Percentiles rank a stretch among this genome's conserved stretches.
Evolutionary conservation across 2,797 vertebrate species (phyloP).

Genomic region (Neomorphus geoffroyi): DNA sequence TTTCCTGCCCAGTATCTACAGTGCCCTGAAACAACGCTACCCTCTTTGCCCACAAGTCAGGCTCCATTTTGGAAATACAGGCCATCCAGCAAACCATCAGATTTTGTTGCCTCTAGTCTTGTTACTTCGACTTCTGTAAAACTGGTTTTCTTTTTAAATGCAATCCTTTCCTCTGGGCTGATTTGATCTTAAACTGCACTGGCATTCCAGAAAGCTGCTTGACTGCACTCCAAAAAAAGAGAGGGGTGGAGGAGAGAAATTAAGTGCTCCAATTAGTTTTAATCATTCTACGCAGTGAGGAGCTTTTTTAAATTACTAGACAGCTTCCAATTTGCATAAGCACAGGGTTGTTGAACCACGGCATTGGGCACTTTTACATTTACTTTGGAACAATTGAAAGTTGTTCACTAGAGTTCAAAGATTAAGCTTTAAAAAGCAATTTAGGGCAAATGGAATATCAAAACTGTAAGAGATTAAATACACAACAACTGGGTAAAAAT

Average conservation of each 20-base stretch:
- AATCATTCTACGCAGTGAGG: constrained; percentile 50
- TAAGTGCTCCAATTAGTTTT: constrained; percentile 73
- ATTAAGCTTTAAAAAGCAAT: constrained; percentile 40
- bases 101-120: not conserved
- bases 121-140: constrained; percentile 8
- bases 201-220: constrained; percentile 64
- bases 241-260: constrained; percentile 61
- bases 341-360: constrained; percentile 19
- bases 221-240: constrained; percentile 58
- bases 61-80: not conserved
- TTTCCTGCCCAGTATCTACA: not conserved
- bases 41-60: not conserved
- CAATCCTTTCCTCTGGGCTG: constrained; percentile 25
- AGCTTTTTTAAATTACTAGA: constrained; percentile 61
- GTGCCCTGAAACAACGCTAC: not conserved
- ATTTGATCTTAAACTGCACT: constrained; percentile 47
- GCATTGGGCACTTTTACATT: constrained; percentile 24
- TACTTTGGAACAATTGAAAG: constrained; percentile 21
- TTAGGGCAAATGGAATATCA: constrained; percentile 13
- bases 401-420: constrained; percentile 43
- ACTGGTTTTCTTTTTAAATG: constrained; percentile 11
- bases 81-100: not conserved
- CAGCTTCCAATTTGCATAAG: constrained; percentile 58
- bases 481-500: constrained; percentile 24
- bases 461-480: constrained; percentile 17